phyloP scores from a whole-genome alignment of 2,888 invertebrate species.

The Drosophila monieri region DNA sequence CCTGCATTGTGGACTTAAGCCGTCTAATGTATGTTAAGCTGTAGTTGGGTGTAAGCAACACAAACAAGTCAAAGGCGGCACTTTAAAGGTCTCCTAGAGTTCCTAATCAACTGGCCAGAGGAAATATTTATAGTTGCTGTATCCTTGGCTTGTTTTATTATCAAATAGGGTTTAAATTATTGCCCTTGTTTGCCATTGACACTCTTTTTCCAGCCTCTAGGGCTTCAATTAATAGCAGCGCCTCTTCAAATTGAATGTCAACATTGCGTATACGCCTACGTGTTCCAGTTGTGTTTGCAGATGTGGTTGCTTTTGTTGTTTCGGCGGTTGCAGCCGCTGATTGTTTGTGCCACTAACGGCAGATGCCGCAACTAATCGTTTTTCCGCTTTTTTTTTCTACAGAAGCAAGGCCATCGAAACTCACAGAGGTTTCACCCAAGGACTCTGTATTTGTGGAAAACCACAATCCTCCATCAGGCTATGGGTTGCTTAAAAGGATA shows the following conservation, averaged over 20 bases:
- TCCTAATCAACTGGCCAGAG: not conserved
- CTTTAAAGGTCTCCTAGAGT: not conserved
- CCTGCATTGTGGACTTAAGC: not conserved
- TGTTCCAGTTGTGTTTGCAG: conserved; percentile 5
- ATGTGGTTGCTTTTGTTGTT: not conserved
- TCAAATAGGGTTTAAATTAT: not conserved
- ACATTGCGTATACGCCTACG: conserved; percentile 32
- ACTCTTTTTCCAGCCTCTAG: not conserved
- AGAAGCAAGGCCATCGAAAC: not conserved
- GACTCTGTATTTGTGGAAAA: not conserved
- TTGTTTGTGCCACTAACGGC: not conserved
- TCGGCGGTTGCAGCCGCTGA: not conserved
- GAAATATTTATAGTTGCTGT: not conserved
- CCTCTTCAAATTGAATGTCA: conserved; percentile 35
- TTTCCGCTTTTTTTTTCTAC: not conserved
- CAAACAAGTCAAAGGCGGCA: conserved; percentile 29
- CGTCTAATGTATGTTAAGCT: not conserved
- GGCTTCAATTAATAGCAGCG: conserved; percentile 35
- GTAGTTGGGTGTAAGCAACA: conserved; percentile 21
- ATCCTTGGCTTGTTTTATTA: not conserved
- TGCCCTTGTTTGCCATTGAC: not conserved
- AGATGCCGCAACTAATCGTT: not conserved
- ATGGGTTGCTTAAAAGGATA: not conserved
- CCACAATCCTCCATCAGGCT: not conserved
- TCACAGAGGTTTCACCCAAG: not conserved